phyloP scores from a whole-genome alignment of 2,113 vertebrate genomes.

The Toxostoma redivivum region DNA sequence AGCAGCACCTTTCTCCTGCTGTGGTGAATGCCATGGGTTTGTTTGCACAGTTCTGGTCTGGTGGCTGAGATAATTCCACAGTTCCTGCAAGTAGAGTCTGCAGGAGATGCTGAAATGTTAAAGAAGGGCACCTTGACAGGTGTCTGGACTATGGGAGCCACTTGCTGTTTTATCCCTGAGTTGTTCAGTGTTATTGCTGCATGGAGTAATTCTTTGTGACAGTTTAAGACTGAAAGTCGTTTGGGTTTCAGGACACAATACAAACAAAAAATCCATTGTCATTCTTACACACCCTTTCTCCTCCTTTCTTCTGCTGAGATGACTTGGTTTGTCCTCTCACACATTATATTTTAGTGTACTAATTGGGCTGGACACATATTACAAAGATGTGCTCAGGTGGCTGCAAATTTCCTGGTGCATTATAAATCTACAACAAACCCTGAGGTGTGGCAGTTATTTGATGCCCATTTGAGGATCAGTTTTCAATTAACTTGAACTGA shows the following conservation, averaged over 20 bases:
- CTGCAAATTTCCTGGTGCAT: background rate
- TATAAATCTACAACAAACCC: background rate
- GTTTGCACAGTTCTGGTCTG: background rate
- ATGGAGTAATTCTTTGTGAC: background rate
- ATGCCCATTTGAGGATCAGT: background rate
- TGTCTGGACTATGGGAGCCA: background rate
- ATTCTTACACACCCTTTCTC: background rate
- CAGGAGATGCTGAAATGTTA: background rate
- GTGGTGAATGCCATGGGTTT: fast-evolving
- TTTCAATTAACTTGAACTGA: background rate
- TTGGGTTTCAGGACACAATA: background rate
- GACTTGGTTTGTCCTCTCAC: background rate
- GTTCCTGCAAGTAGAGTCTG: background rate
- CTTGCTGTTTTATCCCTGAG: background rate
- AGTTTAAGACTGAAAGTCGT: background rate
- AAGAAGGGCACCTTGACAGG: background rate
- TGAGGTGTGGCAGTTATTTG: background rate
- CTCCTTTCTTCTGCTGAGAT: background rate
- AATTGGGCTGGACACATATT: background rate
- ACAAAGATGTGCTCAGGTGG: background rate
- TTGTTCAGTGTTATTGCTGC: background rate
- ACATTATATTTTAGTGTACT: background rate
- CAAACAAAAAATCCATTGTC: background rate
- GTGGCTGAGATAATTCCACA: background rate
- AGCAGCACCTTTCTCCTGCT: background rate